Conservation (phyloP, 2,797 vertebrate species). For the Hoplostethus atlanticus region DNA sequence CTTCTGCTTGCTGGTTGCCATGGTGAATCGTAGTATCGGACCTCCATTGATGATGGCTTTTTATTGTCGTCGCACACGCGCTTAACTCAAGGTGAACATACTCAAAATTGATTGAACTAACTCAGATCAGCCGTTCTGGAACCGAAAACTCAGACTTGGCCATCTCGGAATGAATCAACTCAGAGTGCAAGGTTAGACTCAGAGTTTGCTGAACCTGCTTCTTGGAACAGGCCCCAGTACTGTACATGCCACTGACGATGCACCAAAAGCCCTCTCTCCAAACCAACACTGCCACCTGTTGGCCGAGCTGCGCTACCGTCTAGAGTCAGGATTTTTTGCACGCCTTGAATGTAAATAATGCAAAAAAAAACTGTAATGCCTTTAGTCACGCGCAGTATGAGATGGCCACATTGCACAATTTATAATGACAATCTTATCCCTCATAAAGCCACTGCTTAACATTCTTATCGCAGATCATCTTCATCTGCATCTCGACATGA, state of each 20-base stretch:
- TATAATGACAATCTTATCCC: slow-evolving; percentile 29
- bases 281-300: slow-evolving; percentile 71
- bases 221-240: too few species aligned
- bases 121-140: too few species aligned
- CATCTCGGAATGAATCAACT: too few species aligned
- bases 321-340: background rate
- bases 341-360: slow-evolving; percentile 29
- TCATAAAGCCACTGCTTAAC: slow-evolving; percentile 42
- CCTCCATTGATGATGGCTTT: too few species aligned
- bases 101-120: too few species aligned
- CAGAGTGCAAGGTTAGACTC: too few species aligned
- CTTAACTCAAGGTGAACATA: too few species aligned
- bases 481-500: slow-evolving; percentile 33
- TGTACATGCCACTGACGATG: background rate
- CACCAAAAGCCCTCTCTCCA: slow-evolving; percentile 7
- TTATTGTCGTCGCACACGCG: too few species aligned
- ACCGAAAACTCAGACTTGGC: too few species aligned
- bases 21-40: too few species aligned
- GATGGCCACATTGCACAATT: slow-evolving; percentile 34
- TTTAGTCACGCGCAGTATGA: slow-evolving; percentile 38
- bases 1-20: too few species aligned
- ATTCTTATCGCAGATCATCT: slow-evolving; percentile 47
- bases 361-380: slow-evolving; percentile 10
- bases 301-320: background rate
- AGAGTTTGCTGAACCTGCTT: too few species aligned